Evolutionary conservation across 2,888 invertebrate species (phyloP).

Genomic region (Hipparchia semele): DNA sequence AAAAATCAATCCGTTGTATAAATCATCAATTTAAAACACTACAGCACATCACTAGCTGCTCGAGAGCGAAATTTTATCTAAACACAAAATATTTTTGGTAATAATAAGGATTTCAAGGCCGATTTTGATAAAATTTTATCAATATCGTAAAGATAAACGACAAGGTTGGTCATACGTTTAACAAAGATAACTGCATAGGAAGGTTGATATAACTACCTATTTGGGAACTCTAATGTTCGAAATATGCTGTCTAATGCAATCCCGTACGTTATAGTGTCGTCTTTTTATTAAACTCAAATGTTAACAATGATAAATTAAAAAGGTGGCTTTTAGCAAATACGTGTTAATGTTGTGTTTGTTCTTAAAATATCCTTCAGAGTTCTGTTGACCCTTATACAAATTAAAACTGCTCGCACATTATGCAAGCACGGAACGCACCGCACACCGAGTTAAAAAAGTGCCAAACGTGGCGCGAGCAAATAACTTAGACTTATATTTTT

Average conservation of each 20-base stretch:
- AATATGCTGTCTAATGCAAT: too few relatives aligned
- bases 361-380: slow-evolving; percentile 33
- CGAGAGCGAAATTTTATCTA: too few relatives aligned
- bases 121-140: slow-evolving; percentile 1
- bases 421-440: too few relatives aligned
- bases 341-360: slow-evolving; percentile 22
- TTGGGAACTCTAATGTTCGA: background rate
- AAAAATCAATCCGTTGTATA: too few relatives aligned
- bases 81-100: too few relatives aligned
- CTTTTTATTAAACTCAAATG: background rate
- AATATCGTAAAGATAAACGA: slow-evolving; percentile 11
- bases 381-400: slow-evolving; percentile 30
- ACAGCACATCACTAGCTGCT: too few relatives aligned
- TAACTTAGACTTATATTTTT: too few relatives aligned
- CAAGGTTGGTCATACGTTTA: slow-evolving; percentile 5
- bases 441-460: too few relatives aligned
- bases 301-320: slow-evolving; percentile 5
- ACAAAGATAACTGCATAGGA: background rate
- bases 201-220: background rate
- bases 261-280: background rate
- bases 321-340: slow-evolving; percentile 5
- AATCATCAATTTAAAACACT: too few relatives aligned
- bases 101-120: background rate
- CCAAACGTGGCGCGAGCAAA: too few relatives aligned
- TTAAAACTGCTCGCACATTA: too few relatives aligned